Evolutionary conservation across 2,888 invertebrate genomes (phyloP).

Genomic region (Drosophila limbata): DNA sequence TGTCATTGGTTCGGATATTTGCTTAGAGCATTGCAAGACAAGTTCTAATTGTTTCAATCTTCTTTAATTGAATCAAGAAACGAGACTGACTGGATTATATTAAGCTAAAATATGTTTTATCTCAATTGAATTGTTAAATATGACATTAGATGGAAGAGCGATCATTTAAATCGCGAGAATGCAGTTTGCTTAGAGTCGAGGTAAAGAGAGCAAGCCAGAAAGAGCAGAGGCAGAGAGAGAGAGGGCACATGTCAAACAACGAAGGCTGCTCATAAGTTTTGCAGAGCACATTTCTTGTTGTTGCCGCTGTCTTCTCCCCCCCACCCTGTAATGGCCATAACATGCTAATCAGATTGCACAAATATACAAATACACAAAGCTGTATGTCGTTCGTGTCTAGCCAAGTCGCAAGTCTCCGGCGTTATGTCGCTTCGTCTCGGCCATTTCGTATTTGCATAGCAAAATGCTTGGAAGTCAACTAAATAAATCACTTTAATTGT

Average conservation of each 20-base stretch:
- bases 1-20: background rate
- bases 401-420: slow-evolving; percentile 6
- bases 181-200: background rate
- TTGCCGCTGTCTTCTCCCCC: slow-evolving; percentile 12
- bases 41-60: background rate
- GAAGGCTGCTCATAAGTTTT: slow-evolving; percentile 27
- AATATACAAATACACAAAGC: slow-evolving; percentile 37
- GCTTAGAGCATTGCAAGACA: background rate
- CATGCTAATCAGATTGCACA: slow-evolving; percentile 50
- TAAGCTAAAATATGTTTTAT: slow-evolving; percentile 1
- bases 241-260: slow-evolving; percentile 10
- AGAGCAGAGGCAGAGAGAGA: background rate
- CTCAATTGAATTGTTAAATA: slow-evolving; percentile 6
- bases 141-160: slow-evolving; percentile 11
- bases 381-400: slow-evolving; percentile 2
- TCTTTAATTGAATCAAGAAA: background rate
- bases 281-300: slow-evolving; percentile 20
- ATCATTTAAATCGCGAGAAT: background rate
- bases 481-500: slow-evolving; percentile 74
- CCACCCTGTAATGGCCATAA: slow-evolving; percentile 8
- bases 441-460: slow-evolving; percentile 59
- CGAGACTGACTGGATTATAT: slow-evolving; percentile 1
- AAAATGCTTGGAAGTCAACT: slow-evolving; percentile 49
- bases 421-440: slow-evolving; percentile 8
- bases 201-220: background rate